Conservation (phyloP, 53 echinoderm and acorn worm genomes). For the Apostichopus leukothele region DNA sequence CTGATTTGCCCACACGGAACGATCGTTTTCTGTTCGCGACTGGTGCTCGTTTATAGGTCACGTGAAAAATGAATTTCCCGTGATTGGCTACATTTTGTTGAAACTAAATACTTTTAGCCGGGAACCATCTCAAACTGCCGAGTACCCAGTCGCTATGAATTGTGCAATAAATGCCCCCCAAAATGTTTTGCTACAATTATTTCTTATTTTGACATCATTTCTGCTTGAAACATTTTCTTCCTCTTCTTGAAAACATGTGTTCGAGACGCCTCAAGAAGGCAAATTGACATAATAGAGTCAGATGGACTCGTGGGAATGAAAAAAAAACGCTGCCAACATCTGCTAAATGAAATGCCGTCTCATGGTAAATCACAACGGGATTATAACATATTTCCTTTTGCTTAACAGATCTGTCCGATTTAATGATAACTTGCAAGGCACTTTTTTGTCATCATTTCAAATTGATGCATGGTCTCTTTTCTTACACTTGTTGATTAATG, state of each 20-base stretch:
- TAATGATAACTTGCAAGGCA: not conserved
- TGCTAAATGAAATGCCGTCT: not conserved
- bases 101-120: too few relatives aligned
- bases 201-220: too few relatives aligned
- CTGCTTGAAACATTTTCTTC: too few relatives aligned
- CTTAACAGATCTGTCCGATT: not conserved
- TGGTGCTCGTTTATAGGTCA: too few relatives aligned
- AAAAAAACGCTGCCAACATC: not conserved
- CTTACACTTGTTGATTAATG: not conserved
- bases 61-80: too few relatives aligned
- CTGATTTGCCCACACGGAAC: too few relatives aligned
- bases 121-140: too few relatives aligned
- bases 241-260: not conserved
- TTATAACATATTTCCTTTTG: not conserved
- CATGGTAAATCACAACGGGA: not conserved
- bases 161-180: too few relatives aligned
- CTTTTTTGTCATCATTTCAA: not conserved
- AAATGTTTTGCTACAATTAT: too few relatives aligned
- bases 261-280: not conserved
- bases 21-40: too few relatives aligned
- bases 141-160: too few relatives aligned
- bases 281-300: not conserved
- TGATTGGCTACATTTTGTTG: too few relatives aligned
- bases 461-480: not conserved
- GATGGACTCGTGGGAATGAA: not conserved